These are phyloP conservation scores for Dioctria rufipes DNA, from an alignment of 2,888 invertebrate genomes.

Conservation along the genomic window DNA sequence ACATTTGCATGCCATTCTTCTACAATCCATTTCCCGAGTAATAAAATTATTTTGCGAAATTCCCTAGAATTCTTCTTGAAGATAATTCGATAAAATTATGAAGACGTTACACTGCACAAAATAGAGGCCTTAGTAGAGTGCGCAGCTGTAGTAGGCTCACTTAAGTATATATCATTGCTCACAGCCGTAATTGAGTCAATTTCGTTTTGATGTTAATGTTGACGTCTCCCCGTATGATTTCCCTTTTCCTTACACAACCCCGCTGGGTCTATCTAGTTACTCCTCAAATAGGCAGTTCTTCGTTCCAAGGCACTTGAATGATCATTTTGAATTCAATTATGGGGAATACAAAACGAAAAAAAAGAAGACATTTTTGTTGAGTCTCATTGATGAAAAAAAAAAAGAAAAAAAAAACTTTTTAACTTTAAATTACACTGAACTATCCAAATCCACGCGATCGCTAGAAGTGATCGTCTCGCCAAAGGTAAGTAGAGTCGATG, in stretches of 20 bases:
- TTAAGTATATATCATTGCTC: conserved; percentile 15
- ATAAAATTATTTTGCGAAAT: background rate
- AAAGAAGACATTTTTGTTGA: conserved; percentile 1
- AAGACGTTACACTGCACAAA: background rate
- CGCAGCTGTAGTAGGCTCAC: conserved; percentile 35
- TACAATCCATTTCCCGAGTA: too few species aligned
- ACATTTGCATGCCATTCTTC: background rate
- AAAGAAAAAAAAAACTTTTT: conserved; percentile 13
- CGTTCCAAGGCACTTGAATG: conserved; percentile 32
- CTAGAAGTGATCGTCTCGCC: background rate
- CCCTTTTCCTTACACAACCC: conserved; percentile 10
- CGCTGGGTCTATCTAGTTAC: background rate
- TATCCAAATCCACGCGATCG: conserved; percentile 31
- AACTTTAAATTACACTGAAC: conserved; percentile 33
- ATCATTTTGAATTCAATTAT: conserved; percentile 43
- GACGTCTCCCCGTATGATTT: conserved; percentile 38
- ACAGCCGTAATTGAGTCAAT: conserved; percentile 48
- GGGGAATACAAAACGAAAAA: background rate
- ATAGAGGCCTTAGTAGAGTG: background rate
- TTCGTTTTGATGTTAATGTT: conserved; percentile 29
- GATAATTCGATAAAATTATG: conserved; percentile 51
- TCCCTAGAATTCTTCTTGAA: conserved; percentile 22
- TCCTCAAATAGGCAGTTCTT: too few species aligned
- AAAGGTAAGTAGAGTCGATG: background rate
- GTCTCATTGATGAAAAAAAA: background rate